Evolutionary conservation across 2,113 vertebrate species (phyloP).

Genomic region (Albula glossodonta): DNA sequence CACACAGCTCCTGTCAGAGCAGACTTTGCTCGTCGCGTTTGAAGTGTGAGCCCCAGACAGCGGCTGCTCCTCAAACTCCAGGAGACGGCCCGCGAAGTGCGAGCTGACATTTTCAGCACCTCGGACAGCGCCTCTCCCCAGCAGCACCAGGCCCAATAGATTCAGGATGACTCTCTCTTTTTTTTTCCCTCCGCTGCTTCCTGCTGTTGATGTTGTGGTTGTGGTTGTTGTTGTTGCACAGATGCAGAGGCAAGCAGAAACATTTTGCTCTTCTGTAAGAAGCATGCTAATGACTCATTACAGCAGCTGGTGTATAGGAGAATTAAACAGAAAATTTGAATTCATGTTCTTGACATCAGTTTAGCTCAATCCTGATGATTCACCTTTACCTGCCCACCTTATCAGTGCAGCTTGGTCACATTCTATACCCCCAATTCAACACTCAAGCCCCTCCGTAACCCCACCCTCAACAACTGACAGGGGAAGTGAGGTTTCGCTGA

Average conservation of each 20-base stretch:
- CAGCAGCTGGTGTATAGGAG: background rate
- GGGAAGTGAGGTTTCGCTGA: too few relatives aligned
- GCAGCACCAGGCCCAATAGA: background rate
- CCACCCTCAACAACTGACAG: too few relatives aligned
- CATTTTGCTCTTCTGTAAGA: background rate
- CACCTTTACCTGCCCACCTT: too few relatives aligned
- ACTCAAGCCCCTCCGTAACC: too few relatives aligned
- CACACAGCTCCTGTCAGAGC: background rate
- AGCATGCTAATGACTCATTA: background rate
- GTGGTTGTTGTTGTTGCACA: background rate
- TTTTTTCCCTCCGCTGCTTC: background rate
- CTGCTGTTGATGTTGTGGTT: too few relatives aligned
- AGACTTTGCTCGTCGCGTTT: background rate
- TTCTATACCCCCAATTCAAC: too few relatives aligned
- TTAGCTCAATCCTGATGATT: background rate
- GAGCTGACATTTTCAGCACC: constrained; percentile 20
- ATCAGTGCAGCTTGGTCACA: too few relatives aligned
- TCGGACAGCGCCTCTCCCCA: constrained; percentile 14
- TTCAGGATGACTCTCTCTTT: background rate
- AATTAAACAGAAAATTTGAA: too few relatives aligned
- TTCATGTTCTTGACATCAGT: background rate
- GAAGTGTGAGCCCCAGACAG: background rate
- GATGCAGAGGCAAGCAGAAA: background rate
- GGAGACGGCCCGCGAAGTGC: background rate
- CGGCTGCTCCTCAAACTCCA: background rate